Percentiles rank a stretch among this genome's conserved stretches.
phyloP scores from a whole-genome alignment of 2,888 invertebrate species.

The Merodon equestris region DNA sequence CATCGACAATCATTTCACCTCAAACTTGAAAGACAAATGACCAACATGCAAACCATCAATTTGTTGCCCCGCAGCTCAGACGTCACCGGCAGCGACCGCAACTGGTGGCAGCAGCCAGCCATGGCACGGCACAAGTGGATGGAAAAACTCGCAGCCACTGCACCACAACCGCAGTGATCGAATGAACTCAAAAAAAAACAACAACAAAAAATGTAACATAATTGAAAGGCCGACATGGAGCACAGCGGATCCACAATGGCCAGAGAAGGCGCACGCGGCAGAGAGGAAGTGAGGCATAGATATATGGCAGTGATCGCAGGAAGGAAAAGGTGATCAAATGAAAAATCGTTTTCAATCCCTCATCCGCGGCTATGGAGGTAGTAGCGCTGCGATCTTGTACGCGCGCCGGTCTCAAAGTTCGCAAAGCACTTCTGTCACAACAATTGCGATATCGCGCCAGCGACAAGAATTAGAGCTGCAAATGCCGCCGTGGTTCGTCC shows the following conservation, averaged over 20 bases:
- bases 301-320: conserved; percentile 52
- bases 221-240: conserved; percentile 56
- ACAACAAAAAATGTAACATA: conserved; percentile 54
- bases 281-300: conserved; percentile 8
- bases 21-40: conserved; percentile 75
- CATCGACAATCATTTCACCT: conserved; percentile 39
- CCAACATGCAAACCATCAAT: conserved; percentile 77
- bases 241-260: conserved; percentile 14
- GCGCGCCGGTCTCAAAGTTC: conserved; percentile 18
- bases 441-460: conserved; percentile 61
- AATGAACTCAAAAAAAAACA: conserved; percentile 4
- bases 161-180: conserved; percentile 34
- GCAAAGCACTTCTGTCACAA: conserved; percentile 66
- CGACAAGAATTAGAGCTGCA: conserved; percentile 67
- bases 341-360: conserved; percentile 66
- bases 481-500: conserved; percentile 45
- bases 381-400: too few relatives aligned
- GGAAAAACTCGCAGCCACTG: conserved; percentile 29
- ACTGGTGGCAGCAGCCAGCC: not conserved
- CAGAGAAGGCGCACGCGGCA: conserved; percentile 34
- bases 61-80: conserved; percentile 70
- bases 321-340: conserved; percentile 66
- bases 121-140: conserved; percentile 22
- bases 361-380: conserved; percentile 33
- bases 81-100: conserved; percentile 41